These are phyloP conservation scores for Alsophila aescularia DNA, from an alignment of 2,888 invertebrate species.

Conservation along the genomic window DNA sequence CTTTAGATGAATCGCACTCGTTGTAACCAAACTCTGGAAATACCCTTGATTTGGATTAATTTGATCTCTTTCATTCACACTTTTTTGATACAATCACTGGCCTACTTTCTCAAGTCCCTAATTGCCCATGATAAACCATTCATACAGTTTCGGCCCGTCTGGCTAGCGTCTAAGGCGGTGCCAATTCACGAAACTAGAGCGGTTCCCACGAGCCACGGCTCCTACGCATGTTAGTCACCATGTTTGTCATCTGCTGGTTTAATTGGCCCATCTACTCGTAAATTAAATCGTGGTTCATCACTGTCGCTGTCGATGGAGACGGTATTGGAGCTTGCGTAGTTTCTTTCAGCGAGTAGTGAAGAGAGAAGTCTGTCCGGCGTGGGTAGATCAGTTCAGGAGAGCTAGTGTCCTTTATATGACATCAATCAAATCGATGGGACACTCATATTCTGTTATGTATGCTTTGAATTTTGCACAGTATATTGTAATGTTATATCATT, in stretches of 20 bases:
- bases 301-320: slow-evolving; percentile 32
- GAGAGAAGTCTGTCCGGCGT: not conserved
- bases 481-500: too few relatives aligned
- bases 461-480: too few relatives aligned
- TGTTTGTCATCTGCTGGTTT: slow-evolving; percentile 77
- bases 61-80: slow-evolving; percentile 7
- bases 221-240: slow-evolving; percentile 77
- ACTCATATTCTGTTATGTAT: too few relatives aligned
- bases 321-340: slow-evolving; percentile 1
- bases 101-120: slow-evolving; percentile 14
- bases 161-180: slow-evolving; percentile 46
- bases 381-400: too few relatives aligned
- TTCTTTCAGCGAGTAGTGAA: not conserved
- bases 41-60: not conserved
- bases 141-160: slow-evolving; percentile 36
- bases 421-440: too few relatives aligned
- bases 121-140: slow-evolving; percentile 21
- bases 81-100: slow-evolving; percentile 6
- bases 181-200: slow-evolving; percentile 40
- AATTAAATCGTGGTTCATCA: slow-evolving; percentile 78
- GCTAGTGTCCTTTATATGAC: too few relatives aligned
- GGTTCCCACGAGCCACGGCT: slow-evolving; percentile 73
- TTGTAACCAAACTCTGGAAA: too few relatives aligned
- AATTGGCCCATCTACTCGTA: slow-evolving; percentile 80
- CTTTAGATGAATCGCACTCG: too few relatives aligned